Evolutionary conservation across 2,888 invertebrate genomes (phyloP).

Genomic region (Tenthredo scrophulariae): DNA sequence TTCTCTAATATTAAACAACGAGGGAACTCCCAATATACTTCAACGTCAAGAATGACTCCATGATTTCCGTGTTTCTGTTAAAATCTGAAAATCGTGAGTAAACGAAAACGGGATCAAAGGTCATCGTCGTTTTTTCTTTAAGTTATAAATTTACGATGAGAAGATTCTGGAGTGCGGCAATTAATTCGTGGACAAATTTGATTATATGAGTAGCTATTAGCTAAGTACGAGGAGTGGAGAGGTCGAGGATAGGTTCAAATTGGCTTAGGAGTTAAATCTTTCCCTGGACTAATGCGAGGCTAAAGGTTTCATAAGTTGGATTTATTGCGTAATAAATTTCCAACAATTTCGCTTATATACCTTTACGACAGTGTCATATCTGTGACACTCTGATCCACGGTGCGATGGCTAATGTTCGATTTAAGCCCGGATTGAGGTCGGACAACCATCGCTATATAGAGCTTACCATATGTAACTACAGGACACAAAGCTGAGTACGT

Average conservation of each 20-base stretch:
- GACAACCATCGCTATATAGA: background rate
- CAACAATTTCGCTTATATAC: background rate
- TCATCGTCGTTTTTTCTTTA: too few species aligned
- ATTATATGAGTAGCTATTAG: background rate
- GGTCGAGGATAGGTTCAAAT: background rate
- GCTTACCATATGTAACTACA: background rate
- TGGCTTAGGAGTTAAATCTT: constrained; percentile 4
- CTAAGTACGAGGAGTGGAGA: background rate
- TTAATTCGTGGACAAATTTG: background rate
- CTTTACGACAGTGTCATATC: background rate
- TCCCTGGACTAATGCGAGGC: background rate
- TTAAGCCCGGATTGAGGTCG: constrained; percentile 48
- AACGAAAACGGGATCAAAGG: too few species aligned
- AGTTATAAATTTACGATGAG: background rate
- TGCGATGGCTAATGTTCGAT: constrained; percentile 28
- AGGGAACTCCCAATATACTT: background rate
- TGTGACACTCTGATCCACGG: background rate
- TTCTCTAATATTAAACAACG: background rate
- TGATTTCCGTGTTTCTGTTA: background rate
- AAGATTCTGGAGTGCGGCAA: background rate
- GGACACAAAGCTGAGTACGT: background rate
- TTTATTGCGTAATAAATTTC: constrained; percentile 47
- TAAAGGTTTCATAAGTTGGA: constrained; percentile 43
- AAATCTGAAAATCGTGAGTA: background rate
- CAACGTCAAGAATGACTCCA: background rate